Base-by-base conservation (phyloP, 2,113 vertebrate species). In the Cettia cetti region DNA sequence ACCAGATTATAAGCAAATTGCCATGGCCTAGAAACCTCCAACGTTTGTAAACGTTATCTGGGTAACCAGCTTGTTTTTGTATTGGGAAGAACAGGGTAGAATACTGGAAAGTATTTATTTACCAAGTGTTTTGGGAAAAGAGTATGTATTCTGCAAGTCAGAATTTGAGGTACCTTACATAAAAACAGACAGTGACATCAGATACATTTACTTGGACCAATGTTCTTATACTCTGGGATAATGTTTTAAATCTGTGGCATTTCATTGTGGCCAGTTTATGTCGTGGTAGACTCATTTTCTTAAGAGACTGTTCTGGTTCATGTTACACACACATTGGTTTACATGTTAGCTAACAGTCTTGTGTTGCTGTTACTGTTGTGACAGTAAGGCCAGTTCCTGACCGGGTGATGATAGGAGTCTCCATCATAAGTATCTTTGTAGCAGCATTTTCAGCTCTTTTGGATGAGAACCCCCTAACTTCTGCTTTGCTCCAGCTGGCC, bases 21-120 rank as follows among this genome's bases (percentile, higher is more conserved):
- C 3, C 19, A 8, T 18, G 22, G 35, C 31, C 39, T 52, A 72
- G 76, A 92, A 88, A 20, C 42, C 49, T 50, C 49, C n/a, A 17
- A 4, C 2, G 2, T 57, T 45, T 66, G 28, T 61, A 57, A 57
- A 66, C 0, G 0, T 40, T 69, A n/a, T 49, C 50, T 69, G 14
- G 49, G 27, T 47, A 65, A 76, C 16, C 39, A 82, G 42, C 18
- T 49, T 52, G 49, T 65, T 64, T 64, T 50, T 80, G 9, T 77
- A 11, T 61, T 88, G 23, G 42, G 79, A 80, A 54, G 59, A 94
- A 31, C 12, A 44, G n/a, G 40, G 24, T 30, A 79, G 82, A 56
- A 82, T 76, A 76, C 42, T 60, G 35, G 15, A 27, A 82, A 61
- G 13, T 31, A 44, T 60, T 64, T 94, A 60, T n/a, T 71, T 89